These are phyloP conservation scores for Hapalemur alaotrensis DNA, from an alignment of 2,797 vertebrate species.

Conservation along the genomic window DNA sequence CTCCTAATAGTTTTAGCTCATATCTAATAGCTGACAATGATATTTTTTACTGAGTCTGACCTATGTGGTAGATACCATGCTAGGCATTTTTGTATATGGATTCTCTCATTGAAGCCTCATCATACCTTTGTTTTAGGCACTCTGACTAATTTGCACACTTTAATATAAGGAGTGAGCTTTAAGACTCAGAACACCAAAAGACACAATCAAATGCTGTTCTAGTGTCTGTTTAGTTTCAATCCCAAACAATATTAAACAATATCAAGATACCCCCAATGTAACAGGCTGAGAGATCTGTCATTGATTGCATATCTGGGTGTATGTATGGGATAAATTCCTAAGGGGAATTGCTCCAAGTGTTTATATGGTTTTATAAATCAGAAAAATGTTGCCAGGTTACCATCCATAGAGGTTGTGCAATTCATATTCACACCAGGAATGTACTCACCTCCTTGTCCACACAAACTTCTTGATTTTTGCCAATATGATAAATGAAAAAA, in stretches of 20 bases:
- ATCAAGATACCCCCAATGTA: background rate
- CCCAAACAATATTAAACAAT: background rate
- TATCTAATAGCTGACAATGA: background rate
- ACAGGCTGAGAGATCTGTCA: background rate
- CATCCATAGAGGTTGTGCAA: background rate
- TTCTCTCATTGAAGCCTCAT: background rate
- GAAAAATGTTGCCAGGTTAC: background rate
- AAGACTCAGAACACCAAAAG: background rate
- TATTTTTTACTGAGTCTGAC: background rate
- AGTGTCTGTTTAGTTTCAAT: background rate
- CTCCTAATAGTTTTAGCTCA: constrained; percentile 6
- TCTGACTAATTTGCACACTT: background rate
- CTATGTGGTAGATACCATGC: background rate
- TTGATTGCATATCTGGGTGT: background rate
- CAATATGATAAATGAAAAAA: background rate
- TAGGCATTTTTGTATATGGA: background rate
- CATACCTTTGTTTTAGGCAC: background rate
- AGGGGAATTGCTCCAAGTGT: background rate
- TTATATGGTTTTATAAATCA: background rate
- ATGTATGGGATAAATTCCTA: background rate
- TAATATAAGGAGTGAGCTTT: background rate
- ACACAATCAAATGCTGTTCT: background rate
- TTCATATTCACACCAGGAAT: background rate
- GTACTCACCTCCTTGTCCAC: background rate
- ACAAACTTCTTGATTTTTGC: background rate